Evolutionary conservation across 1,140 invertebrate species (phyloP), one percentile per base, ranked within the genome.

Genomic region (Hylaeus anthracinus): DNA sequence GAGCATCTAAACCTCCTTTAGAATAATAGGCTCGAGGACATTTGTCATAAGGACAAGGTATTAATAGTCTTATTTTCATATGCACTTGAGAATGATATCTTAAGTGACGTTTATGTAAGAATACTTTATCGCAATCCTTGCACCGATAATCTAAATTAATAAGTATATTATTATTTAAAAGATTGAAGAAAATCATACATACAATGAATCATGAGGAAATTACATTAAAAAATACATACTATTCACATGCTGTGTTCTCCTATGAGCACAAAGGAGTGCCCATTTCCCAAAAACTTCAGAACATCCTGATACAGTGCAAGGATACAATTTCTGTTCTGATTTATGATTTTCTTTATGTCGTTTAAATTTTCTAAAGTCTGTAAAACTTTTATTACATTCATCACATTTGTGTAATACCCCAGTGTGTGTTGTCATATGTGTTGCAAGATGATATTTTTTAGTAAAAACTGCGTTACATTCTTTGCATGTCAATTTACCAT

Each of bases 41-140:
- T 26, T 84, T 82, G 6, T 90, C 79, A n/a, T 87, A 90, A 12
- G 86, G 71, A 51, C 90, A 91, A 26, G 76, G 26, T 9, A 90
- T 15, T 39, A 82, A 26, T 3, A 39, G 37, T 75, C 81, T 81
- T 26, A 74, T 65, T 15, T 79, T 45, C 10, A 3, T 48, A 37
- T 90, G 89, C 26, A 69, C 72, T 45, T 61, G 53, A 15, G 43
- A 41, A 65, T 91, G 90, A 14, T 15, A n/a, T 39, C n/a, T 83
- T 41, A 90, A 82, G 9, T 60, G 77, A 4, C 0, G 0, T 81
- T 86, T 87, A 3, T 3, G 75, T 5, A 70, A 37, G 58, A 90
- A 91, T 2, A 53, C 63, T 73, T 81, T 86, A 6, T 64, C 65
- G 53, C 91, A 92, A 2, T 80, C 26, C 3, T 84, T 78, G 41